phyloP scores from a whole-genome alignment of 2,888 invertebrate species.

The Nomada goodeniana region DNA sequence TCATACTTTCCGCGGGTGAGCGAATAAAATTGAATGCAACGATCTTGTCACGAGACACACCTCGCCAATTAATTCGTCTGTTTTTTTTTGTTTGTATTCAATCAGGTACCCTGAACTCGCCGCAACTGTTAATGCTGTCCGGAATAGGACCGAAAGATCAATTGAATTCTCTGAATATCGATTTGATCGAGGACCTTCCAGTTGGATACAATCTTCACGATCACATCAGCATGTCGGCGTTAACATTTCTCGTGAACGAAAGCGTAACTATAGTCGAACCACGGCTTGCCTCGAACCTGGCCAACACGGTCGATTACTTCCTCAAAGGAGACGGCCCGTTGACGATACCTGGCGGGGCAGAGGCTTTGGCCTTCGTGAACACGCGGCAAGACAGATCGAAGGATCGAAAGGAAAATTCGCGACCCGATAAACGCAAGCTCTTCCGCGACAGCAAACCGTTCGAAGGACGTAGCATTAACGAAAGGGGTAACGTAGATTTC shows the following conservation, averaged over 20 bases:
- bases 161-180: slow-evolving; percentile 87
- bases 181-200: slow-evolving; percentile 88
- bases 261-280: slow-evolving; percentile 89
- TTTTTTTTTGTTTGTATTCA: slow-evolving; percentile 83
- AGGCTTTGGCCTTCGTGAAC: slow-evolving; percentile 90
- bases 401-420: neutral
- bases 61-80: neutral
- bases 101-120: slow-evolving; percentile 93
- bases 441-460: neutral
- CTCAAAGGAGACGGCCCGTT: slow-evolving; percentile 89
- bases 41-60: too few species aligned
- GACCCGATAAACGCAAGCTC: neutral
- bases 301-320: slow-evolving; percentile 87
- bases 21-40: too few species aligned
- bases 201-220: slow-evolving; percentile 94
- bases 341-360: slow-evolving; percentile 91
- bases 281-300: slow-evolving; percentile 84
- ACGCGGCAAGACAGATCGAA: slow-evolving; percentile 84
- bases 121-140: slow-evolving; percentile 94
- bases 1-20: slow-evolving; percentile 91
- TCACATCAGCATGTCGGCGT: slow-evolving; percentile 90
- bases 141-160: slow-evolving; percentile 91
- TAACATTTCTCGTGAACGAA: slow-evolving; percentile 90
- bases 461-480: neutral
- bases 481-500: slow-evolving; percentile 3